Percentiles rank a stretch among this genome's conserved stretches.
phyloP scores from a whole-genome alignment of 2,797 vertebrate species.

The Neosilurus mollespiculum region DNA sequence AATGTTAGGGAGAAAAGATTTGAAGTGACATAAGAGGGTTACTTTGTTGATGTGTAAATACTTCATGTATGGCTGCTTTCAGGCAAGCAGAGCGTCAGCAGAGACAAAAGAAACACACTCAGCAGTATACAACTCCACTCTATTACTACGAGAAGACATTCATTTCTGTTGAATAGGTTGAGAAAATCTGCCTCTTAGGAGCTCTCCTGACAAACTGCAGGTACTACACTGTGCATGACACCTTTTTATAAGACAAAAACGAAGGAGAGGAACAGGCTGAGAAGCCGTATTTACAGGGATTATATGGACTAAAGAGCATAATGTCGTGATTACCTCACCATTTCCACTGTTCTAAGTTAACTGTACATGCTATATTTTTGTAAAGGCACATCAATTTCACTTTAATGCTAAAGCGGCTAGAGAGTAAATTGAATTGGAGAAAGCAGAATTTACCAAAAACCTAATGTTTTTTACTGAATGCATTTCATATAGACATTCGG shows the following conservation, averaged over 20 bases:
- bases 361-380: neutral
- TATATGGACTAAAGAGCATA: constrained; percentile 9
- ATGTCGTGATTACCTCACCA: neutral
- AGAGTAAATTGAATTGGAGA: neutral
- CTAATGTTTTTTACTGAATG: neutral
- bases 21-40: constrained; percentile 35
- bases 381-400: neutral
- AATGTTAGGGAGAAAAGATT: constrained; percentile 24
- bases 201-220: constrained; percentile 2
- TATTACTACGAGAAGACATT: constrained; percentile 15
- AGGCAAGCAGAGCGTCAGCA: constrained; percentile 6
- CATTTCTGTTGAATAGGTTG: constrained; percentile 15
- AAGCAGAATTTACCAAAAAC: neutral
- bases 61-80: constrained; percentile 36
- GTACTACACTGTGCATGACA: neutral
- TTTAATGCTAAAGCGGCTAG: neutral
- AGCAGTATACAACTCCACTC: neutral
- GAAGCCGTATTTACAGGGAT: constrained; percentile 11
- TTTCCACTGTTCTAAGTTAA: neutral
- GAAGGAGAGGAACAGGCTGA: neutral
- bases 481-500: neutral
- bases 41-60: constrained; percentile 44
- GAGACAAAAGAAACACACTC: constrained; percentile 21
- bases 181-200: constrained; percentile 16
- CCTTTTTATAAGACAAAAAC: constrained; percentile 2